A percentile compares a stretch with the other conserved stretches of the same genome.
Evolutionary conservation across 2,113 vertebrate genomes (phyloP).

Genomic region (Heterochromis multidens): DNA sequence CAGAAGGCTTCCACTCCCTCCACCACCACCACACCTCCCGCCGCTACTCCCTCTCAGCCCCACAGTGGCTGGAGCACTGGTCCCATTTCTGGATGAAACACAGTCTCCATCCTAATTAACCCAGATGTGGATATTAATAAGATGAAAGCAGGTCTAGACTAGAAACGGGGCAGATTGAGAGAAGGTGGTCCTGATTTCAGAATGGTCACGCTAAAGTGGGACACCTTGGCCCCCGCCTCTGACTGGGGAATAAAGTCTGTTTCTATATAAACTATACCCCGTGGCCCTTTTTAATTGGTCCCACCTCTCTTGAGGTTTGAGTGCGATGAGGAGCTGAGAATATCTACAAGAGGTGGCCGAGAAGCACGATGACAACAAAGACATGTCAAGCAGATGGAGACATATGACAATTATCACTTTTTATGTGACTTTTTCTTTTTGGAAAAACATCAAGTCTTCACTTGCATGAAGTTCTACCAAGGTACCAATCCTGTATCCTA

Average conservation of each 20-base stretch:
- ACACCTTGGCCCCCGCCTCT: slow-evolving; percentile 52
- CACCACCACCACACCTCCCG: neutral
- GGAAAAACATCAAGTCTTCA: neutral
- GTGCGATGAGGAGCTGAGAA: slow-evolving; percentile 48
- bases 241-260: slow-evolving; percentile 57
- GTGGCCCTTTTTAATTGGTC: slow-evolving; percentile 57
- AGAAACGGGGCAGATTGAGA: slow-evolving; percentile 69
- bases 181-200: slow-evolving; percentile 65
- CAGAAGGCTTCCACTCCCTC: slow-evolving; percentile 10
- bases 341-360: slow-evolving; percentile 31
- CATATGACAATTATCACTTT: neutral
- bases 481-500: neutral
- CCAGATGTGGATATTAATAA: slow-evolving; percentile 81
- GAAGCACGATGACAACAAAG: slow-evolving; percentile 4
- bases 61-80: slow-evolving; percentile 42
- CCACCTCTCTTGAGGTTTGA: slow-evolving; percentile 32
- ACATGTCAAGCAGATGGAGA: slow-evolving; percentile 13
- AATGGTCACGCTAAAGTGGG: slow-evolving; percentile 74
- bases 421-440: neutral
- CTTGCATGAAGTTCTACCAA: neutral
- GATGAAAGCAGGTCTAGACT: slow-evolving; percentile 73
- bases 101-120: slow-evolving; percentile 80
- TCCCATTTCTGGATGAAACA: slow-evolving; percentile 65
- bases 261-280: slow-evolving; percentile 74
- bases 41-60: slow-evolving; percentile 9